phyloP scores from a whole-genome alignment of 2,797 vertebrate genomes.

The Dermochelys coriacea region DNA sequence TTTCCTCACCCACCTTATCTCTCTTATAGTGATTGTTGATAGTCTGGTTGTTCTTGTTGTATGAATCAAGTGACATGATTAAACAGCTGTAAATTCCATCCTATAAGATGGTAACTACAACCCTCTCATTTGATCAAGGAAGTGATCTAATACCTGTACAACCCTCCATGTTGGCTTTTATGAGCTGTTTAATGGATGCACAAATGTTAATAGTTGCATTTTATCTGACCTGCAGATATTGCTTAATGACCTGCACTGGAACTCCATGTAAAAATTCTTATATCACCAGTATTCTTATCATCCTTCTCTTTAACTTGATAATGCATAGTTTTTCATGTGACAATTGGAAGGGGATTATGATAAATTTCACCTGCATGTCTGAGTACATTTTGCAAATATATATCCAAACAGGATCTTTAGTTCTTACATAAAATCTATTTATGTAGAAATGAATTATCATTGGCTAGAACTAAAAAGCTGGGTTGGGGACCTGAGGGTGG shows the following conservation, averaged over 20 bases:
- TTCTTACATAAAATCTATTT: not conserved
- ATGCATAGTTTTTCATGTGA: not conserved
- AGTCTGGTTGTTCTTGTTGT: not conserved
- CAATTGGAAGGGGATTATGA: not conserved
- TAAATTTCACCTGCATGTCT: not conserved
- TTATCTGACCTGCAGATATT: not conserved
- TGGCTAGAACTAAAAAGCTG: not conserved
- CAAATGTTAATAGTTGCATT: not conserved
- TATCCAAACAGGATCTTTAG: not conserved
- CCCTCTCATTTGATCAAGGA: not conserved
- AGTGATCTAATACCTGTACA: not conserved
- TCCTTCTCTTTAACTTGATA: not conserved
- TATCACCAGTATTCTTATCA: not conserved
- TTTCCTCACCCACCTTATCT: not conserved
- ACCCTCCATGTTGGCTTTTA: not conserved
- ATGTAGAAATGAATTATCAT: not conserved
- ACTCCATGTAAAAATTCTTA: not conserved
- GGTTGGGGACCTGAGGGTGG: not conserved
- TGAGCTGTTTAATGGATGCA: not conserved
- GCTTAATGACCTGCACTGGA: not conserved
- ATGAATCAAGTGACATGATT: not conserved
- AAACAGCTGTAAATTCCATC: not conserved
- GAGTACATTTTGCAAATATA: not conserved
- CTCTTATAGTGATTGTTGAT: not conserved
- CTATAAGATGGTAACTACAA: not conserved